A percentile compares a stretch with the other conserved stretches of the same genome.
These are phyloP conservation scores for Chrysolina oricalcia DNA, from an alignment of 2,888 invertebrate genomes.

Conservation along the genomic window DNA sequence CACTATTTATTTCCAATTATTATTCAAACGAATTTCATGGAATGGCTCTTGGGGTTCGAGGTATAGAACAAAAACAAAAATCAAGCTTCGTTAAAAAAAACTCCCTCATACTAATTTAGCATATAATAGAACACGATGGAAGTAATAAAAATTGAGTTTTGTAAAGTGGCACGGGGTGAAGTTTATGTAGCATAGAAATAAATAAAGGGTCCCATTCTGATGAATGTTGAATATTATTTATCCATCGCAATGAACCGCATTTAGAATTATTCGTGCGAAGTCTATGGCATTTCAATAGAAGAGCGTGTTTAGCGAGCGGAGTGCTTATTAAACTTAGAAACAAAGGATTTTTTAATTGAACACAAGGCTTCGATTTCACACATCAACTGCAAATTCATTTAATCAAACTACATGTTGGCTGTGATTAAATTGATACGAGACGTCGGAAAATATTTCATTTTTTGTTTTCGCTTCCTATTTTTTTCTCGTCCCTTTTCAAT, in stretches of 20 bases:
- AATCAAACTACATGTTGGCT: slow-evolving; percentile 68
- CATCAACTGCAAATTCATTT: slow-evolving; percentile 72
- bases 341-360: slow-evolving; percentile 72
- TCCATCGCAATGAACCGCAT: slow-evolving; percentile 65
- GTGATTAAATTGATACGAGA: slow-evolving; percentile 71
- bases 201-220: slow-evolving; percentile 57
- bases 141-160: slow-evolving; percentile 52
- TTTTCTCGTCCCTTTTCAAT: slow-evolving; percentile 51
- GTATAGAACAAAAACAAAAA: neutral
- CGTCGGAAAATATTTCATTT: slow-evolving; percentile 63
- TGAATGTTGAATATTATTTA: slow-evolving; percentile 64
- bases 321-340: slow-evolving; percentile 72
- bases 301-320: slow-evolving; percentile 67
- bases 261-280: slow-evolving; percentile 67
- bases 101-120: slow-evolving; percentile 46
- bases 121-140: slow-evolving; percentile 47
- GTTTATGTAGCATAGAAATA: slow-evolving; percentile 51
- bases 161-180: slow-evolving; percentile 48
- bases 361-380: slow-evolving; percentile 70
- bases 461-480: slow-evolving; percentile 55
- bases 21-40: neutral
- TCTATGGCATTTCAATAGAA: slow-evolving; percentile 65
- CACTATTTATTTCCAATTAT: neutral
- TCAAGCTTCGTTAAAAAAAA: slow-evolving; percentile 29
- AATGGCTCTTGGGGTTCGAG: neutral